Evolutionary conservation across 2,797 vertebrate genomes (phyloP).

Genomic region (Gymnothorax reevesii): DNA sequence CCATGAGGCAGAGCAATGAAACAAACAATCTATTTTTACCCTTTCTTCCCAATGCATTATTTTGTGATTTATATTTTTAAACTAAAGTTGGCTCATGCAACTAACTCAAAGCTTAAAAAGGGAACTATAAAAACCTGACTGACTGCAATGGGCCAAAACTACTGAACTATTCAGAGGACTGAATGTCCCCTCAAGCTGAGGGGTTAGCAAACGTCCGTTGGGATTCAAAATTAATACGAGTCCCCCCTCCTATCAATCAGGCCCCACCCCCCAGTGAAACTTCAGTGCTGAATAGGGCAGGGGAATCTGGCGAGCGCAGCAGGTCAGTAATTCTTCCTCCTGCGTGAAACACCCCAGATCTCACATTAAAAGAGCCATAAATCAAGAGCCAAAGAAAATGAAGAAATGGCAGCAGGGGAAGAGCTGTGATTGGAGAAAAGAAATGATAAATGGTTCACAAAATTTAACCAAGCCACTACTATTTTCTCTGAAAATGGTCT

Average conservation of each 20-base stretch:
- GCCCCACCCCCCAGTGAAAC: background rate
- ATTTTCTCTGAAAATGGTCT: background rate
- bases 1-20: background rate
- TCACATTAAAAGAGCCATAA: constrained; percentile 8
- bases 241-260: background rate
- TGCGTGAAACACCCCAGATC: background rate
- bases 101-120: background rate
- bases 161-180: background rate
- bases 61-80: background rate
- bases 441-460: constrained; percentile 9
- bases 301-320: constrained; percentile 16
- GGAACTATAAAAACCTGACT: background rate
- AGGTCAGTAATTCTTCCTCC: background rate
- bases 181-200: constrained; percentile 6
- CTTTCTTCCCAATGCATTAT: background rate
- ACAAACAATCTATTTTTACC: background rate
- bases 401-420: background rate
- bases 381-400: constrained; percentile 1
- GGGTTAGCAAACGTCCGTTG: background rate
- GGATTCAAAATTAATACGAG: background rate
- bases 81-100: background rate
- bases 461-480: constrained; percentile 6
- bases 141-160: background rate
- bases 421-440: background rate
- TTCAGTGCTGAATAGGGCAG: constrained; percentile 2